Base-by-base conservation (phyloP, 2,888 invertebrate species). In the Apamea monoglypha region DNA sequence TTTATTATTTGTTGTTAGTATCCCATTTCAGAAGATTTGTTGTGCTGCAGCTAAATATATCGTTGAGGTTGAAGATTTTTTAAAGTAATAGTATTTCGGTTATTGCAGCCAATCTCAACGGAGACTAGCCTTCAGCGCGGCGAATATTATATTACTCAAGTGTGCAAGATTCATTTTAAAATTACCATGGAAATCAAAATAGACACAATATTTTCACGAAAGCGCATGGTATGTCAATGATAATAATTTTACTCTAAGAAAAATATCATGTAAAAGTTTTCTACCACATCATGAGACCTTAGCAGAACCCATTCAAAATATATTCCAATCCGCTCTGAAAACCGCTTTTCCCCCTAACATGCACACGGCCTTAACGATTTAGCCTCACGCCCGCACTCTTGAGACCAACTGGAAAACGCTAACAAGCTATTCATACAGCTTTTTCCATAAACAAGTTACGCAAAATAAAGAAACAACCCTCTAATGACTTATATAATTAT, bases 341-440 rank as follows among this genome's bases (percentile, higher is more conserved):
- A 59, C 14, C 93, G 92, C 92, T 91, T 32, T 74, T 83, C 80
- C 36, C 44, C 53, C 14, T 63, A 86, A 79, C 63, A 7, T 77
- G 53, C 16, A 69, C 82, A 18, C 70, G 83, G 88, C 85, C 90
- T 91, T 91, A 92, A 91, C 90, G 90, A 92, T 91, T 92, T 91
- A 89, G 90, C 92, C 90, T 92, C 91, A 93, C 93, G 90, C 92
- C 89, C 89, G 87, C 89, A 92, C 92, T 94, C 93, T 92, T 83
- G 93, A 93, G 93, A 94, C 93, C 91, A 88, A 93, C 93, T 94
- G 92, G 90, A 92, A 94, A 94, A 94, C 92, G 92, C 94, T 96
- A 95, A 95, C 95, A 96, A 95, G 95, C 94, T 88, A 95, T 95
- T 95, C 95, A 95, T 93, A 93, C 90, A 93, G 91, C 93, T 94